phyloP scores from a whole-genome alignment of 1,140 invertebrate genomes.

The Bombus turneri region DNA sequence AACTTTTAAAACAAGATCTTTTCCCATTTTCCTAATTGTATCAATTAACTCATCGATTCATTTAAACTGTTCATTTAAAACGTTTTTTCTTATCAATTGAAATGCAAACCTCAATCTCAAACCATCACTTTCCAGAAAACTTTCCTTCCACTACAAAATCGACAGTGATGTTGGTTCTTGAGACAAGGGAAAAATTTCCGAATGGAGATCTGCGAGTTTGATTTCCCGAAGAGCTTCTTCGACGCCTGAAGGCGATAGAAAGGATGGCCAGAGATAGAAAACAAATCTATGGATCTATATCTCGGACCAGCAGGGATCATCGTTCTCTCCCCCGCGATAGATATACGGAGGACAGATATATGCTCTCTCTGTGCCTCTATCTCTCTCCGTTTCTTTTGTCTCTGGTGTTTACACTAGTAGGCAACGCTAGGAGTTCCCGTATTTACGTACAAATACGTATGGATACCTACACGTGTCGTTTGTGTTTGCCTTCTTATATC shows the following conservation, averaged over 20 bases:
- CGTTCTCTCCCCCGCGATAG: constrained; percentile 66
- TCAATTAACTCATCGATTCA: not conserved
- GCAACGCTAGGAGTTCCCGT: constrained; percentile 73
- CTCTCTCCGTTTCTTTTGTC: constrained; percentile 47
- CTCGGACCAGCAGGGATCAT: constrained; percentile 72
- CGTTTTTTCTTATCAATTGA: not conserved
- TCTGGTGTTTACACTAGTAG: constrained; percentile 74
- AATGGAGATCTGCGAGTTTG: constrained; percentile 46
- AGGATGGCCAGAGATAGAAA: constrained; percentile 72
- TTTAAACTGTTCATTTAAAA: not conserved
- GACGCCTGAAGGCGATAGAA: constrained; percentile 70
- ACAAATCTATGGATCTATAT: constrained; percentile 80
- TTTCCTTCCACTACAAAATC: not conserved
- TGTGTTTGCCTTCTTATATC: constrained; percentile 79
- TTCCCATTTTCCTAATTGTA: not conserved
- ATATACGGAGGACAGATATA: constrained; percentile 46
- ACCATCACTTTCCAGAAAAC: not conserved
- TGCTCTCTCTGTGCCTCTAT: constrained; percentile 30
- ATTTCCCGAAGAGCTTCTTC: constrained; percentile 51
- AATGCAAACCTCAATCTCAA: not conserved
- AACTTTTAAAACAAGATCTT: not conserved
- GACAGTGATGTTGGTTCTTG: not conserved
- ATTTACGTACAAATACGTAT: constrained; percentile 78
- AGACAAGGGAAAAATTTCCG: constrained; percentile 39
- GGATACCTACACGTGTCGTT: constrained; percentile 61